phyloP scores from a whole-genome alignment of 2,888 invertebrate genomes.

The Mystacides longicornis region DNA sequence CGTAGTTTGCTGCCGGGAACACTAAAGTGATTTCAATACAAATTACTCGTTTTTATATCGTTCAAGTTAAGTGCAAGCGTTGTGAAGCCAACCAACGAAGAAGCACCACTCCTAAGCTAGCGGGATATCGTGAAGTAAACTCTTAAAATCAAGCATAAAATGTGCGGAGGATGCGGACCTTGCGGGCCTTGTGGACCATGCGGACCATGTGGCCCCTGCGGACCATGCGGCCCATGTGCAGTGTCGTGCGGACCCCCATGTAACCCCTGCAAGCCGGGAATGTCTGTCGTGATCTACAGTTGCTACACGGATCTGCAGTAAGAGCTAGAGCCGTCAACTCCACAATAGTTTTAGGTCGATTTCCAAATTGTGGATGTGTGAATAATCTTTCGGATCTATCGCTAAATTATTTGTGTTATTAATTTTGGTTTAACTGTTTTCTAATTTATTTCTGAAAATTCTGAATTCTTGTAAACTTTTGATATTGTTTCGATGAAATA shows the following conservation, averaged over 20 bases:
- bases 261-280: constrained; percentile 1
- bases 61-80: no score
- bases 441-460: not conserved
- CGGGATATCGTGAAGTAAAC: not conserved
- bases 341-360: not conserved
- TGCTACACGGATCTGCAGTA: constrained; percentile 14
- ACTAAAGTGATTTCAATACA: no score
- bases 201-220: constrained; percentile 28
- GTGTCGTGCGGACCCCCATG: constrained; percentile 22
- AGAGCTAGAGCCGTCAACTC: not conserved
- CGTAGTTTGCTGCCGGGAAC: not conserved
- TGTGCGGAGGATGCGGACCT: constrained; percentile 27
- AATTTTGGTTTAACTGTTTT: not conserved
- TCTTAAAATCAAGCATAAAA: no score
- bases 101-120: no score
- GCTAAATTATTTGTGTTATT: not conserved
- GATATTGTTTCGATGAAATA: no score
- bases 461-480: no score
- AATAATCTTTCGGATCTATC: not conserved
- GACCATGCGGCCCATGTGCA: constrained; percentile 27
- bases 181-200: constrained; percentile 30
- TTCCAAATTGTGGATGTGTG: not conserved
- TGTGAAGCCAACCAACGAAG: no score
- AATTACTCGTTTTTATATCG: no score
- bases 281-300: constrained; percentile 11